These are phyloP conservation scores for Aegithalos caudatus DNA, from an alignment of 2,113 vertebrate genomes.

Conservation along the genomic window DNA sequence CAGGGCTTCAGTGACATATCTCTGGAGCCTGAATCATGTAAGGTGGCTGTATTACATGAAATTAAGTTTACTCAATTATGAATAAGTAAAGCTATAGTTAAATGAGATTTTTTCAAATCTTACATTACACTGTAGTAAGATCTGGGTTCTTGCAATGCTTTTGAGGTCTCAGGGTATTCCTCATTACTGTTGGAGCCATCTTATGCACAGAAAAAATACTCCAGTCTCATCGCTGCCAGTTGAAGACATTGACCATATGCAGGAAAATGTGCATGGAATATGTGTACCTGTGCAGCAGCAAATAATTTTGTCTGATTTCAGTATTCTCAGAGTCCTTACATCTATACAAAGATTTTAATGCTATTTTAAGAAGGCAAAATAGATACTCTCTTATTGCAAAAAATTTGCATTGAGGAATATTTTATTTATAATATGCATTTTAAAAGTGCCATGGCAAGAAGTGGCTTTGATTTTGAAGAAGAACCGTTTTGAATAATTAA, in stretches of 20 bases:
- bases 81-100: not conserved
- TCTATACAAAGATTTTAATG: conserved; percentile 19
- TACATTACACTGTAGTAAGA: not conserved
- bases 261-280: not conserved
- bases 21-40: not conserved
- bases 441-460: conserved; percentile 72
- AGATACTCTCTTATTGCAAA: conserved; percentile 36
- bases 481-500: conserved; percentile 82
- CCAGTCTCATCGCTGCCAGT: not conserved
- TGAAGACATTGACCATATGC: not conserved
- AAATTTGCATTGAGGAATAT: conserved; percentile 69
- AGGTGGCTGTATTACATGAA: not conserved
- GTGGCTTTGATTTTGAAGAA: conserved; percentile 73
- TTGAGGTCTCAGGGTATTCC: not conserved
- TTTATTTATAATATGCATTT: conserved; percentile 69
- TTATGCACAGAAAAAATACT: not conserved
- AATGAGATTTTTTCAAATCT: not conserved
- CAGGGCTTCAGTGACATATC: not conserved
- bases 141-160: not conserved
- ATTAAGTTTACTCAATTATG: not conserved
- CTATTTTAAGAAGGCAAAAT: conserved; percentile 54
- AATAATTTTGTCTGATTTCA: not conserved
- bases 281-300: not conserved
- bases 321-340: not conserved
- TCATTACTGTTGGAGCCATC: not conserved